Evolutionary conservation across 2,888 invertebrate species (phyloP).

Genomic region (Drosophila paramelanica): DNA sequence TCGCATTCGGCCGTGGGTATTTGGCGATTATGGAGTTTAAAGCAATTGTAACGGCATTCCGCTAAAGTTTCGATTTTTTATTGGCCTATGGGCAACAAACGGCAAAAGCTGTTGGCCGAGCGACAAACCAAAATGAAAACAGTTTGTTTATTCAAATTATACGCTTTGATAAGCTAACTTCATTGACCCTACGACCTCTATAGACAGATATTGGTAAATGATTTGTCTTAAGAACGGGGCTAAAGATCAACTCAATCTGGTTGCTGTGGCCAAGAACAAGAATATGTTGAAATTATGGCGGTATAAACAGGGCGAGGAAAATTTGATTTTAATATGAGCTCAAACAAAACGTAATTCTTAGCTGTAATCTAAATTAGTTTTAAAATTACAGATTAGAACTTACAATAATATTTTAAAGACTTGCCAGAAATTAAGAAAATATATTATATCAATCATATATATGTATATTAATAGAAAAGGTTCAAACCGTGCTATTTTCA

Average conservation of each 20-base stretch:
- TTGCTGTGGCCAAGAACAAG: neutral
- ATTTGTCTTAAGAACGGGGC: slow-evolving; percentile 14
- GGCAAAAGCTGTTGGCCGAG: slow-evolving; percentile 28
- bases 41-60: slow-evolving; percentile 64
- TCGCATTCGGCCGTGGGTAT: slow-evolving; percentile 49
- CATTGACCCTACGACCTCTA: slow-evolving; percentile 36
- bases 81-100: slow-evolving; percentile 31
- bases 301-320: too few species aligned
- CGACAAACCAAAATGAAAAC: slow-evolving; percentile 25
- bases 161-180: slow-evolving; percentile 31
- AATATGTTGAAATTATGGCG: too few species aligned
- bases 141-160: slow-evolving; percentile 55
- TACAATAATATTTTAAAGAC: too few species aligned
- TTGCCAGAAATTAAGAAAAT: too few species aligned
- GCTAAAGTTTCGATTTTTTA: slow-evolving; percentile 40
- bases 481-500: neutral
- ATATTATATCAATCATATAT: too few species aligned
- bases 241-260: slow-evolving; percentile 18
- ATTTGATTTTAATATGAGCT: too few species aligned
- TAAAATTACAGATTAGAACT: too few species aligned
- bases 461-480: neutral
- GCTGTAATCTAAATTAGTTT: too few species aligned
- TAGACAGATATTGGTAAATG: slow-evolving; percentile 15
- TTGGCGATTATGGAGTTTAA: slow-evolving; percentile 65
- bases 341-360: too few species aligned